Evolutionary conservation across 2,888 invertebrate species (phyloP), one percentile per base, ranked within the genome.

Genomic region (Norana najaformis): DNA sequence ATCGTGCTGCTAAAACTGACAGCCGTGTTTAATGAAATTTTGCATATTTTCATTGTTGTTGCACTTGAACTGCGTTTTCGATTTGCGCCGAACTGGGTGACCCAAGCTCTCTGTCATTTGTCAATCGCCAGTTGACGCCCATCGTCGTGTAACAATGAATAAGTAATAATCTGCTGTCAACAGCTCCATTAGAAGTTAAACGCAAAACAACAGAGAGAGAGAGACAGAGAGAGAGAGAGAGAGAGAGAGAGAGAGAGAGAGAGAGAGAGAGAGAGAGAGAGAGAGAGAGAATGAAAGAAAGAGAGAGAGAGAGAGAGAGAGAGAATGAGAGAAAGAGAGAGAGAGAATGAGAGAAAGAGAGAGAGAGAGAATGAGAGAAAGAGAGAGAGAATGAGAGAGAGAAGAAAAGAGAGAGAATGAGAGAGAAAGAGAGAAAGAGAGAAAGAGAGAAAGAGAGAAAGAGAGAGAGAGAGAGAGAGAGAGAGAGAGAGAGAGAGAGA

Each of bases 381-480:
- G 53, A 53, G 53, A 53, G 53, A 53, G 53, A 53, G 53, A 53
- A 23, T 18, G 53, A 53, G 53, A 53, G 53, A 53, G 53, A 53
- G 53, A 53, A 23, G 23, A 23, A 53, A 23, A 53, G 53, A 53
- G n/a, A 85, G 34, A 85, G 85, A 34, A 18, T 20, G 34, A 34
- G 85, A n/a, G 18, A 85, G 18, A 18, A 85, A n/a, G 18, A 85
- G 34, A 34, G 34, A 18, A 85, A 18, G 30, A n/a, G 30, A 85
- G 18, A 85, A 85, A n/a, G 85, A n/a, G n/a, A 35, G 30, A 14
- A 20, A 85, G 34, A 85, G 85, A 85, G 85, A 85, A 35, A 85
- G 20, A 85, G 85, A 85, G 20, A 34, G 85, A 85, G 20, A 85
- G 85, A 85, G 34, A 85, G 34, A n/a, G 85, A 85, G 85, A 85